Percentiles rank a stretch among this genome's conserved stretches.
Evolutionary conservation across 2,113 vertebrate species (phyloP).

Genomic region (Phyllostomus discolor): DNA sequence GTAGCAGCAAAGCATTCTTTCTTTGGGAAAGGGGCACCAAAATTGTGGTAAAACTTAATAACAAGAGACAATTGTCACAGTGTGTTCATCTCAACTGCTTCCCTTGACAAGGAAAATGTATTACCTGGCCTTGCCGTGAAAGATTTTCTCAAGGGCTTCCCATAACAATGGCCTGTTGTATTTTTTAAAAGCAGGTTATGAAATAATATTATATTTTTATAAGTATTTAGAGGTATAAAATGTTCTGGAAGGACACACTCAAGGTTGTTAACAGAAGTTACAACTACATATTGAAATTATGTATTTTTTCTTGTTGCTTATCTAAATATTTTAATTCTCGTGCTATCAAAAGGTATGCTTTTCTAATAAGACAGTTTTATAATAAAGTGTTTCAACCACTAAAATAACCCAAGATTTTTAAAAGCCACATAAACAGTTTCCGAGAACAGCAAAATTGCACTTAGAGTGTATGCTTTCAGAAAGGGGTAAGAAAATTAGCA

Average conservation of each 20-base stretch:
- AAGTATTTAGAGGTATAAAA: neutral
- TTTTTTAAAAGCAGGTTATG: neutral
- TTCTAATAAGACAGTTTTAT: neutral
- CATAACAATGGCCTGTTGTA: neutral
- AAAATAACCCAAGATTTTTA: conserved; percentile 14
- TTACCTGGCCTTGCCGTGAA: neutral
- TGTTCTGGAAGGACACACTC: neutral
- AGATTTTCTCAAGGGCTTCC: neutral
- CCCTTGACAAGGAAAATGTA: neutral
- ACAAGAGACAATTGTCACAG: neutral
- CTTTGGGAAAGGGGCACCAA: neutral
- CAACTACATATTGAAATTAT: neutral
- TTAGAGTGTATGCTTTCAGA: neutral
- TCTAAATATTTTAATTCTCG: conserved; percentile 23
- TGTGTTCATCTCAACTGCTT: neutral
- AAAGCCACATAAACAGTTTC: neutral
- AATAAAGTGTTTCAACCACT: neutral
- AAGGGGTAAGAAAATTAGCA: neutral
- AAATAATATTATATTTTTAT: conserved; percentile 24
- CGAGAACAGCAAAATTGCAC: neutral
- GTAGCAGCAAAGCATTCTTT: neutral
- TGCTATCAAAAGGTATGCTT: neutral
- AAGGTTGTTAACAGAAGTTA: neutral
- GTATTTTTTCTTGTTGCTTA: neutral
- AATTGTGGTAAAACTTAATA: neutral